Percentiles rank a stretch among this genome's conserved stretches.
Evolutionary conservation across 1,140 invertebrate genomes (phyloP).

Genomic region (Danaus plexippus): DNA sequence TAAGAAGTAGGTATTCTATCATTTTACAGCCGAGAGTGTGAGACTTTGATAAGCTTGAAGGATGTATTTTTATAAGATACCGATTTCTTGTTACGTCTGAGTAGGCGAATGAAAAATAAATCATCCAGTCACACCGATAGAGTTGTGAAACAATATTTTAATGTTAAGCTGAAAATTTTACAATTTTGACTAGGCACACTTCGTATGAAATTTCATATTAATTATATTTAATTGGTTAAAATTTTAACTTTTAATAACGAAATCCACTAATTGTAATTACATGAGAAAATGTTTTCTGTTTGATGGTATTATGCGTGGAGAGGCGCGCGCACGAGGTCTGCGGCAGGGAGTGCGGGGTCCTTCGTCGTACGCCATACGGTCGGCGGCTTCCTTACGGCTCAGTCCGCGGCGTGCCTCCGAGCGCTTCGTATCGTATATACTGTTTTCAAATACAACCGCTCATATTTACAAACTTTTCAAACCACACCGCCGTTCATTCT

Average conservation of each 20-base stretch:
- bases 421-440: constrained; percentile 22
- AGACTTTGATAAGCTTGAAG: constrained; percentile 4
- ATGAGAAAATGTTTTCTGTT: too few species aligned
- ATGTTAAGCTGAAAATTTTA: too few species aligned
- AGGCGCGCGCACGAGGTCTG: constrained; percentile 59
- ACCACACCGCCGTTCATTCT: constrained; percentile 27
- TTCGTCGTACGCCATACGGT: constrained; percentile 44
- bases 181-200: too few species aligned
- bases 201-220: too few species aligned
- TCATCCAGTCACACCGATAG: too few species aligned
- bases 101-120: too few species aligned
- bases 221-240: too few species aligned
- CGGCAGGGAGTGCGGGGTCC: constrained; percentile 41
- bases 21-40: constrained; percentile 1
- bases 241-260: too few species aligned
- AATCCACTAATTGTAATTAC: too few species aligned
- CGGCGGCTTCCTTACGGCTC: constrained; percentile 54
- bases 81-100: too few species aligned
- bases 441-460: constrained; percentile 21
- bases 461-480: constrained; percentile 34
- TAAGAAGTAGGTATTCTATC: not conserved
- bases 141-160: too few species aligned
- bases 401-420: constrained; percentile 46
- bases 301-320: constrained; percentile 32
- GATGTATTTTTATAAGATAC: too few species aligned